phyloP scores from a whole-genome alignment of 2,888 invertebrate species.

The Eurois occulta region DNA sequence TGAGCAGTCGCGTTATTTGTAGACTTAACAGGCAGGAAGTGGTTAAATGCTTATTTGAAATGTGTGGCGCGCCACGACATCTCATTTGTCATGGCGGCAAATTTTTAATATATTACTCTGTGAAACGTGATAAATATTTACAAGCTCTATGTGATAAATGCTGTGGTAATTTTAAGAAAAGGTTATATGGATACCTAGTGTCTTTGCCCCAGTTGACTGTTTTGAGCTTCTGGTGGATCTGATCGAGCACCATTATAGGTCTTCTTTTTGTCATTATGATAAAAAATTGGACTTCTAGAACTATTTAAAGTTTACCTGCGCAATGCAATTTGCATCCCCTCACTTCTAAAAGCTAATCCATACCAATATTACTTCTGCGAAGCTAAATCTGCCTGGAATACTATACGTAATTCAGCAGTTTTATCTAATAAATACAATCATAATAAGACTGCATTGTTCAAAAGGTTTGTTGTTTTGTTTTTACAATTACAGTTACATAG shows the following conservation, averaged over 20 bases:
- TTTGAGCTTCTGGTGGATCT: background rate
- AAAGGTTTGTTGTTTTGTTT: background rate
- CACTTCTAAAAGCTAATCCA: background rate
- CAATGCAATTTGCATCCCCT: background rate
- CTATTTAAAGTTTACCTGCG: background rate
- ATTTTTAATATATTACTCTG: constrained; percentile 69
- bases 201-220: background rate
- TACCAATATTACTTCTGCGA: background rate
- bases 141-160: constrained; percentile 40
- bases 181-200: background rate
- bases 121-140: constrained; percentile 59
- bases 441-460: background rate
- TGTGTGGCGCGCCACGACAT: constrained; percentile 71
- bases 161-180: constrained; percentile 12
- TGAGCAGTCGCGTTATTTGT: constrained; percentile 86
- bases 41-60: constrained; percentile 84
- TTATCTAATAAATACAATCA: background rate
- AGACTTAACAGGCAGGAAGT: constrained; percentile 84
- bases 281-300: background rate
- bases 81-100: constrained; percentile 76
- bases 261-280: background rate
- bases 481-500: background rate
- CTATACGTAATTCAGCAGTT: background rate
- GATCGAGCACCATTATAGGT: background rate
- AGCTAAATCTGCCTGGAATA: background rate